Percentiles rank a stretch among this genome's conserved stretches.
Conservation (phyloP, 2,113 vertebrate species). For the Sceloporus undulatus region DNA sequence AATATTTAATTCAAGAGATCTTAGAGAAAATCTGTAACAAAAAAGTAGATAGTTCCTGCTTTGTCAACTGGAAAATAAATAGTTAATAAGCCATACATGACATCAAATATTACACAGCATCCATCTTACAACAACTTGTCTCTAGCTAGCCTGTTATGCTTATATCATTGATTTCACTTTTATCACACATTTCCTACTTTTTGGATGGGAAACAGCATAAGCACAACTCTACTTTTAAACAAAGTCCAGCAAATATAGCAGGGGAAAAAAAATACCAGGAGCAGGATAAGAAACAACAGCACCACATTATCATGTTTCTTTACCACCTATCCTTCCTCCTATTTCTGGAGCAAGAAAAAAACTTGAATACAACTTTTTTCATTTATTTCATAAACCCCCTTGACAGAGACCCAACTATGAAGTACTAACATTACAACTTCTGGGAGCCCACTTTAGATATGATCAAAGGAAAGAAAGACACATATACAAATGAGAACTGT, state of each 20-base stretch:
- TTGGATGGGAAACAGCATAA: neutral
- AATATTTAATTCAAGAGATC: too few species aligned
- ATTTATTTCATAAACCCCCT: neutral
- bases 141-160: neutral
- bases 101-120: neutral
- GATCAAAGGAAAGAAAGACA: neutral
- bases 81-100: neutral
- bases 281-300: neutral
- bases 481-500: neutral
- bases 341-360: neutral
- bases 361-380: neutral
- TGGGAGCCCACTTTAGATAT: neutral
- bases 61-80: neutral
- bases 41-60: too few species aligned
- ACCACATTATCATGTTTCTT: neutral
- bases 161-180: neutral
- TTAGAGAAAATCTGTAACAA: too few species aligned
- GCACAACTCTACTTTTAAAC: too few species aligned
- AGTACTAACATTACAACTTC: neutral
- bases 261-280: neutral
- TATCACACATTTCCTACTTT: neutral
- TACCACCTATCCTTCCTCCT: neutral
- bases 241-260: neutral
- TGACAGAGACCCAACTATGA: neutral
- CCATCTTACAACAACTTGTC: neutral